Percentiles rank a stretch among this genome's conserved stretches.
These are phyloP conservation scores for Falcaria lacertinaria DNA, from an alignment of 2,888 invertebrate genomes.

Conservation along the genomic window DNA sequence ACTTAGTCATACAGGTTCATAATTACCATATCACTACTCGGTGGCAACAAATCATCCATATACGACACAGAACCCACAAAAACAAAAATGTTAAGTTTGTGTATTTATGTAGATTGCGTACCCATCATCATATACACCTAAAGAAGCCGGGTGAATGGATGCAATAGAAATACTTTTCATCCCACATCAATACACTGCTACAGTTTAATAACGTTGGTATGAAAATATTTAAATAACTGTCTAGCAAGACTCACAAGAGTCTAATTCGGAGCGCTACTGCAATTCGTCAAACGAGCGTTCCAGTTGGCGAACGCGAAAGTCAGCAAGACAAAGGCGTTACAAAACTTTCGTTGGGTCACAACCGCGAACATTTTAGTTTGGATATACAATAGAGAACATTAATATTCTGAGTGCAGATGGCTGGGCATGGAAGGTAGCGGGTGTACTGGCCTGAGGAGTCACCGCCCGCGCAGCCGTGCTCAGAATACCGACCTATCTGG, in stretches of 20 bases:
- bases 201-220: too few species aligned
- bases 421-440: constrained; percentile 57
- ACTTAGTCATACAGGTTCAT: constrained; percentile 34
- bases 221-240: too few species aligned
- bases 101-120: too few species aligned
- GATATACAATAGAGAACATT: constrained; percentile 58
- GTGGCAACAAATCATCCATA: constrained; percentile 29
- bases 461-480: constrained; percentile 65
- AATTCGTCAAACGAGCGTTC: constrained; percentile 50
- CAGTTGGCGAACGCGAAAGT: constrained; percentile 64
- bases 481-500: constrained; percentile 57
- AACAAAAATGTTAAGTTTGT: too few species aligned
- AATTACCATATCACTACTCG: constrained; percentile 23
- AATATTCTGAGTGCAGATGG: constrained; percentile 61
- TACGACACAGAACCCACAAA: constrained; percentile 4
- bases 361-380: constrained; percentile 44
- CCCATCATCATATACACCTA: too few species aligned
- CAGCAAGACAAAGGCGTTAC: constrained; percentile 66
- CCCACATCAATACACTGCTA: too few species aligned
- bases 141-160: too few species aligned
- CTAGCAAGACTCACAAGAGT: too few species aligned
- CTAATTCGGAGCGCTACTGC: constrained; percentile 25
- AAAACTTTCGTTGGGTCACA: constrained; percentile 63
- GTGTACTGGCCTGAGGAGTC: constrained; percentile 69
- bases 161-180: too few species aligned